Conservation (phyloP, 2,888 invertebrate species). For the Microdon myrmicae region DNA sequence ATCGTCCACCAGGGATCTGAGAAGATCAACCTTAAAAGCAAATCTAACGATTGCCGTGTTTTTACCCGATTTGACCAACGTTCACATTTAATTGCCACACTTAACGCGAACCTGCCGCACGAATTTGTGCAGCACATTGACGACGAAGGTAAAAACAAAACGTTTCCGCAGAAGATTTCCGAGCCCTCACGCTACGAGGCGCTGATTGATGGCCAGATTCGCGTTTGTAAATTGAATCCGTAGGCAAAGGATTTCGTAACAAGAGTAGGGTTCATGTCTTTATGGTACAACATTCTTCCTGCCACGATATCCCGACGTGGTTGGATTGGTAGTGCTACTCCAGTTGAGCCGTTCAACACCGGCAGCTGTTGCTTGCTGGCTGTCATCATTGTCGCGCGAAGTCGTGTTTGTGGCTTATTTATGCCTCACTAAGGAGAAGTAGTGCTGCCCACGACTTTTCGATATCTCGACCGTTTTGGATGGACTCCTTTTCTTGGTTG, state of each 20-base stretch:
- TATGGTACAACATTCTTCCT: conserved; percentile 8
- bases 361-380: conserved; percentile 42
- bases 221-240: conserved; percentile 37
- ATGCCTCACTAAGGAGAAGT: conserved; percentile 26
- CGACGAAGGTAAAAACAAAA: conserved; percentile 41
- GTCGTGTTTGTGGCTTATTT: conserved; percentile 52
- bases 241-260: conserved; percentile 22
- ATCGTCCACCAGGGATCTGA: too few relatives aligned
- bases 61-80: conserved; percentile 32
- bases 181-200: conserved; percentile 8
- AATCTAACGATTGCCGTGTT: conserved; percentile 30
- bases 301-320: neutral
- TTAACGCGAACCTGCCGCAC: conserved; percentile 32
- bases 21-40: conserved; percentile 18
- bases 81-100: conserved; percentile 44
- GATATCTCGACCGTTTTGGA: too few relatives aligned
- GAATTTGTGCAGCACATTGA: conserved; percentile 38
- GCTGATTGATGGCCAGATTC: conserved; percentile 43
- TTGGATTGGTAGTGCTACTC: neutral
- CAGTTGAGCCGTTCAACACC: conserved; percentile 35
- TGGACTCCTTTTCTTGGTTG: too few relatives aligned
- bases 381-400: conserved; percentile 49
- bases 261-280: conserved; percentile 22
- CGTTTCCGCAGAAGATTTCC: conserved; percentile 3
- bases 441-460: conserved; percentile 46